Percentiles rank a stretch among this genome's conserved stretches.
These are phyloP conservation scores for Circaetus cinerascens DNA, from an alignment of 2,113 vertebrate genomes.

Conservation along the genomic window DNA sequence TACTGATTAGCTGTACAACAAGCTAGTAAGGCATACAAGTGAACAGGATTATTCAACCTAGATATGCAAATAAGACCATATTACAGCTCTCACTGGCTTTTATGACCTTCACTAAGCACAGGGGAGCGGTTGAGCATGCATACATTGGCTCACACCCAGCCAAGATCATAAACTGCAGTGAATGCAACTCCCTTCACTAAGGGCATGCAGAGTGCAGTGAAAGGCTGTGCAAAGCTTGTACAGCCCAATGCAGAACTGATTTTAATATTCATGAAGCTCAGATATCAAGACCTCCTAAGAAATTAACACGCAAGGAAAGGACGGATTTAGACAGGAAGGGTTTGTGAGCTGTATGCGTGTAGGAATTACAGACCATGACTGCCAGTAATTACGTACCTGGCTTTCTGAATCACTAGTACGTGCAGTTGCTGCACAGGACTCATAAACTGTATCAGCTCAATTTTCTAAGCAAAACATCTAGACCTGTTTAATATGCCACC, in stretches of 20 bases:
- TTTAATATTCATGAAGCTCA: not conserved
- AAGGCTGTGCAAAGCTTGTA: not conserved
- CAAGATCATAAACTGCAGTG: not conserved
- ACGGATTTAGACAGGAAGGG: not conserved
- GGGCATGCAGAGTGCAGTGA: not conserved
- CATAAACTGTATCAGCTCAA: not conserved
- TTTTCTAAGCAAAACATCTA: not conserved
- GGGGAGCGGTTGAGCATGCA: not conserved
- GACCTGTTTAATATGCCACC: not conserved
- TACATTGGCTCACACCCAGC: not conserved
- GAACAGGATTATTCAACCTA: not conserved
- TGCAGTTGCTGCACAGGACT: not conserved
- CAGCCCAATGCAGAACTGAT: not conserved
- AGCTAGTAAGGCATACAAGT: not conserved
- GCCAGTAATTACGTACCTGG: not conserved
- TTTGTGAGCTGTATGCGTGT: not conserved
- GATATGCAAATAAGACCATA: not conserved
- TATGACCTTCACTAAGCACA: not conserved
- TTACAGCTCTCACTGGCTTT: not conserved
- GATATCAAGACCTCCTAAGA: not conserved
- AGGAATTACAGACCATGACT: not conserved
- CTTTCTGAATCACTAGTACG: not conserved
- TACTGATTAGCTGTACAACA: not conserved
- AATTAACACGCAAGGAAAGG: not conserved
- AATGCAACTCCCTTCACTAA: not conserved